Conservation (phyloP, 2,113 vertebrate genomes). For the Etheostoma cragini region DNA sequence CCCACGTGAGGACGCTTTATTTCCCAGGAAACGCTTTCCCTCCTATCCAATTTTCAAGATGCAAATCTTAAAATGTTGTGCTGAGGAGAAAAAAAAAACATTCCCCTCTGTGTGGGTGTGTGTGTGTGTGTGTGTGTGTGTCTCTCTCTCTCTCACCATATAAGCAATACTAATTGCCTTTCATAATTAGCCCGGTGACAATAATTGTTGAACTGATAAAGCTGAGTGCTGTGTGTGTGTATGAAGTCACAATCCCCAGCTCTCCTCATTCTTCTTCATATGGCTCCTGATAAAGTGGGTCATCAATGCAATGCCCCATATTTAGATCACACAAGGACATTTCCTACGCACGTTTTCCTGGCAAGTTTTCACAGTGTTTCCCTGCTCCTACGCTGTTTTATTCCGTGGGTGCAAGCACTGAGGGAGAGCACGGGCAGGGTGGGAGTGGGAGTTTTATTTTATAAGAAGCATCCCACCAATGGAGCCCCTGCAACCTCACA, state of each 20-base stretch:
- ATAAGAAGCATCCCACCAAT: conserved; percentile 48
- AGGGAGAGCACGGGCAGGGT: neutral
- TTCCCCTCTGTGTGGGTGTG: conserved; percentile 9
- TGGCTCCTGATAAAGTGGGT: conserved; percentile 79
- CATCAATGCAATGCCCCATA: conserved; percentile 75
- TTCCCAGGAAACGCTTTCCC: conserved; percentile 75
- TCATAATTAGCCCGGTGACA: conserved; percentile 84
- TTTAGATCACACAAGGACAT: conserved; percentile 63
- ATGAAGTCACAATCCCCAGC: conserved; percentile 49
- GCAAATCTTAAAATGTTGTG: conserved; percentile 71
- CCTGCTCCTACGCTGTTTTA: neutral
- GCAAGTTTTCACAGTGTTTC: conserved; percentile 48
- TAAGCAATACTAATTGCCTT: conserved; percentile 84
- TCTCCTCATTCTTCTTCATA: conserved; percentile 55
- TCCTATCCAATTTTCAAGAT: conserved; percentile 75
- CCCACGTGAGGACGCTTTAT: conserved; percentile 76
- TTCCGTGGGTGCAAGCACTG: neutral
- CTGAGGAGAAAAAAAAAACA: conserved; percentile 49
- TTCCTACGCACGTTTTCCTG: conserved; percentile 32
- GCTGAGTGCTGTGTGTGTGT: conserved; percentile 33
- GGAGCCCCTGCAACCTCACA: conserved; percentile 56
- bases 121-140: conserved; percentile 7
- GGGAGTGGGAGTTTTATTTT: conserved; percentile 8
- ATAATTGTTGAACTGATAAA: conserved; percentile 81
- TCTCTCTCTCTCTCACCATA: conserved; percentile 54